Evolutionary conservation across 2,113 vertebrate genomes (phyloP).

Genomic region (Platichthys stellatus): DNA sequence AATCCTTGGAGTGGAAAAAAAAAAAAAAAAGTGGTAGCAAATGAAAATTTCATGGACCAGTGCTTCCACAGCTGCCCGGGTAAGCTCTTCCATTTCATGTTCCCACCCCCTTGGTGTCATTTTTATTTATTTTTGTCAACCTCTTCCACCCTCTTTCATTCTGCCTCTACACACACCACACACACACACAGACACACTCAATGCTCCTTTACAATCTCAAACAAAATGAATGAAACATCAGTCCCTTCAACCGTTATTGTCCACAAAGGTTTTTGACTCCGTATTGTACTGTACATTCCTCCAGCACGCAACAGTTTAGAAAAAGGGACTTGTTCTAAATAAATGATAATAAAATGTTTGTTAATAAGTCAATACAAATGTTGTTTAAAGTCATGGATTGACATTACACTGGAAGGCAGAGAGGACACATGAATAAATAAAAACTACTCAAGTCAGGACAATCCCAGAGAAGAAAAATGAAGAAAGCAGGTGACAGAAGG

Average conservation of each 20-base stretch:
- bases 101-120: slow-evolving; percentile 24
- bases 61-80: slow-evolving; percentile 34
- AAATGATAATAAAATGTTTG: too few species aligned
- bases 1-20: slow-evolving; percentile 26
- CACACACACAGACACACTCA: background rate
- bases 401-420: slow-evolving; percentile 13
- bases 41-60: slow-evolving; percentile 65
- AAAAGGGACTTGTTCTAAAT: slow-evolving; percentile 17
- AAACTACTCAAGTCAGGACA: background rate
- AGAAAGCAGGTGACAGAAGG: background rate
- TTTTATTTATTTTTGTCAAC: background rate
- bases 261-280: slow-evolving; percentile 3
- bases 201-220: slow-evolving; percentile 11
- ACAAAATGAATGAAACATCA: slow-evolving; percentile 15
- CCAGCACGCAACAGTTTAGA: slow-evolving; percentile 15
- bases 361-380: slow-evolving; percentile 4
- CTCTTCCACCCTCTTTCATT: background rate
- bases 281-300: background rate
- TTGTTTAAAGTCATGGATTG: slow-evolving; percentile 31
- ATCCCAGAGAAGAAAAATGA: background rate
- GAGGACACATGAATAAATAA: background rate
- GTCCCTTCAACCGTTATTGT: background rate
- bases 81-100: slow-evolving; percentile 32
- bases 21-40: slow-evolving; percentile 48
- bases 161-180: background rate